Percentiles rank a stretch among this genome's conserved stretches.
These are phyloP conservation scores for Hyperoodon ampullatus DNA, from an alignment of 2,113 vertebrate species.

Conservation along the genomic window DNA sequence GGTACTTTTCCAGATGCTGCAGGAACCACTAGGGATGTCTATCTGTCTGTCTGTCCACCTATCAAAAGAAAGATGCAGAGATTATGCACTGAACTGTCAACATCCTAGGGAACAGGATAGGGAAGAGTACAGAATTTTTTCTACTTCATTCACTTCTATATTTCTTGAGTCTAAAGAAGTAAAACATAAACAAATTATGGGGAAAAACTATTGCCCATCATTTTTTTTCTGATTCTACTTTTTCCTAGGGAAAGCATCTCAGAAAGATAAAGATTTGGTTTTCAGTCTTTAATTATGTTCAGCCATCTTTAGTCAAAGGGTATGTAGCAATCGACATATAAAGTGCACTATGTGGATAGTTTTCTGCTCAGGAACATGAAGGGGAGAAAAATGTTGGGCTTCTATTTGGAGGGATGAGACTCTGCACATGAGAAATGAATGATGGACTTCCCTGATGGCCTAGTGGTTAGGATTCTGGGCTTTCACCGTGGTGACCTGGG, in stretches of 20 bases:
- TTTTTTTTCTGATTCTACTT: neutral
- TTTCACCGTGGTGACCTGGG: neutral
- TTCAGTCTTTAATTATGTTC: neutral
- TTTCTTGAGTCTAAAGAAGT: constrained; percentile 15
- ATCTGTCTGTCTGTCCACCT: neutral
- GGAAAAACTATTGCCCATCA: neutral
- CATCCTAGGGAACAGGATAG: neutral
- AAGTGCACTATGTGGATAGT: neutral
- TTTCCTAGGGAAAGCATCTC: neutral
- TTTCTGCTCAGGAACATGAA: neutral
- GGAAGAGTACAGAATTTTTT: neutral
- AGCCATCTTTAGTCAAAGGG: neutral
- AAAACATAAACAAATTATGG: neutral
- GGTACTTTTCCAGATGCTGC: neutral
- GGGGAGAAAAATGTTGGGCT: neutral
- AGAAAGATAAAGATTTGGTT: neutral
- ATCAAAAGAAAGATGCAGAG: neutral
- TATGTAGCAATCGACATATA: neutral
- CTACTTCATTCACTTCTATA: neutral
- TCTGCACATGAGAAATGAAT: neutral
- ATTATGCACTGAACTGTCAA: neutral
- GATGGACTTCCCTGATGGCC: neutral
- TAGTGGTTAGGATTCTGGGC: too few relatives aligned
- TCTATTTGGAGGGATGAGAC: neutral
- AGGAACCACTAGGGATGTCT: neutral